These are phyloP conservation scores for Nymphalis c-album DNA, from an alignment of 2,888 invertebrate genomes.

Conservation along the genomic window DNA sequence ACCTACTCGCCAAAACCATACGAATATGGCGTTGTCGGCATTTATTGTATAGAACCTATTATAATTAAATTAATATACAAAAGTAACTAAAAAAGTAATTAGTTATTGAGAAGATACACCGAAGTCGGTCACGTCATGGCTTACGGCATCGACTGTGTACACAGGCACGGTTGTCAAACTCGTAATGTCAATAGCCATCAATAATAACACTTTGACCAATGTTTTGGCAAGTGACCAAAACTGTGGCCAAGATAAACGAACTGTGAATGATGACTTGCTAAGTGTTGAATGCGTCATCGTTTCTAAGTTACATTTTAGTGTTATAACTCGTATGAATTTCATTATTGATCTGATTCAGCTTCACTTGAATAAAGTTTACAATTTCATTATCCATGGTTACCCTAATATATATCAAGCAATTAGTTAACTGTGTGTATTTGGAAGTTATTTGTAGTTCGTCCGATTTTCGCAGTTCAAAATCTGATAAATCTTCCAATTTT, in stretches of 20 bases:
- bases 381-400: no score
- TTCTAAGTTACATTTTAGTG: neutral
- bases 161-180: slow-evolving; percentile 42
- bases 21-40: no score
- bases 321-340: no score
- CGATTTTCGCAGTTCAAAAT: no score
- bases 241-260: slow-evolving; percentile 42
- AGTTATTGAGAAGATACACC: slow-evolving; percentile 30
- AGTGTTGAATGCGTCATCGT: slow-evolving; percentile 11
- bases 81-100: slow-evolving; percentile 23
- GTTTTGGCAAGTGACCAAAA: slow-evolving; percentile 45
- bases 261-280: slow-evolving; percentile 27
- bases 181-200: slow-evolving; percentile 47
- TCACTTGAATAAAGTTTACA: no score
- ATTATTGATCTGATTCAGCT: no score
- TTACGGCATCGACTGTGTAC: slow-evolving; percentile 36
- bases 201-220: slow-evolving; percentile 45
- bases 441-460: no score
- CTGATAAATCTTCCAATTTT: no score
- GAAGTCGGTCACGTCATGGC: slow-evolving; percentile 28
- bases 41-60: no score
- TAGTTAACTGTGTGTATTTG: no score
- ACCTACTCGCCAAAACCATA: no score
- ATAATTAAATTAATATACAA: neutral
- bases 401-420: no score